phyloP scores from a whole-genome alignment of 2,113 vertebrate genomes.

The Poeciliopsis retropinna region DNA sequence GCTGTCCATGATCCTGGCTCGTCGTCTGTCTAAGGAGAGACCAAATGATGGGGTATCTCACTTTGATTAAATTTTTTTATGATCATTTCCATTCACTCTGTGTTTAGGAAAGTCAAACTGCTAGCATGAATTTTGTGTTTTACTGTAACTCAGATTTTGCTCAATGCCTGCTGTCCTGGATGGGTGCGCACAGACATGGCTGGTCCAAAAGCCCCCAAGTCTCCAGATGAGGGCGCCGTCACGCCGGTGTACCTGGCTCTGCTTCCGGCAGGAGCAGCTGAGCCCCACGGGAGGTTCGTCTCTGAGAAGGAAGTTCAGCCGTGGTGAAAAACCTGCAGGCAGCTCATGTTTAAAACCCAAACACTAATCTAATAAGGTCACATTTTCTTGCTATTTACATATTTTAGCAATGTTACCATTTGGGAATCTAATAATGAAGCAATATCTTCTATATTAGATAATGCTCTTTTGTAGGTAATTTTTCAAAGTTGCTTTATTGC shows the following conservation, averaged over 20 bases:
- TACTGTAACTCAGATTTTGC: constrained; percentile 78
- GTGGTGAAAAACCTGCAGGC: constrained; percentile 77
- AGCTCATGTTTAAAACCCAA: neutral
- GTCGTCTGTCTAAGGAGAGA: constrained; percentile 78
- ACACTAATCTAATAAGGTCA: neutral
- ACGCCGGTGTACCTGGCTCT: constrained; percentile 91
- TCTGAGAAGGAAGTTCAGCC: constrained; percentile 80
- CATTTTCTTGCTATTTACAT: no score
- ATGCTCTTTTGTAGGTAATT: no score
- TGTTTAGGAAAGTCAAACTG: neutral
- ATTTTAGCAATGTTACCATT: no score
- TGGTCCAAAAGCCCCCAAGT: constrained; percentile 84
- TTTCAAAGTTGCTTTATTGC: no score
- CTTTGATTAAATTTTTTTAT: neutral
- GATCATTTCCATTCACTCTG: neutral
- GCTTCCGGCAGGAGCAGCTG: constrained; percentile 78
- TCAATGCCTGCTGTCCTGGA: constrained; percentile 94
- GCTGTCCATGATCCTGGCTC: constrained; percentile 83
- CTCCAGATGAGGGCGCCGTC: constrained; percentile 88
- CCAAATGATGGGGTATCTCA: constrained; percentile 73
- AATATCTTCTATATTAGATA: neutral
- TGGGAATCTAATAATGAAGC: neutral
- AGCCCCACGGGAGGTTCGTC: constrained; percentile 87
- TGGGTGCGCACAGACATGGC: constrained; percentile 94
- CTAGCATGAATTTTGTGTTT: neutral